Evolutionary conservation across 2,888 invertebrate species (phyloP), one percentile per base, ranked within the genome.

Genomic region (Prenolepis imparis): DNA sequence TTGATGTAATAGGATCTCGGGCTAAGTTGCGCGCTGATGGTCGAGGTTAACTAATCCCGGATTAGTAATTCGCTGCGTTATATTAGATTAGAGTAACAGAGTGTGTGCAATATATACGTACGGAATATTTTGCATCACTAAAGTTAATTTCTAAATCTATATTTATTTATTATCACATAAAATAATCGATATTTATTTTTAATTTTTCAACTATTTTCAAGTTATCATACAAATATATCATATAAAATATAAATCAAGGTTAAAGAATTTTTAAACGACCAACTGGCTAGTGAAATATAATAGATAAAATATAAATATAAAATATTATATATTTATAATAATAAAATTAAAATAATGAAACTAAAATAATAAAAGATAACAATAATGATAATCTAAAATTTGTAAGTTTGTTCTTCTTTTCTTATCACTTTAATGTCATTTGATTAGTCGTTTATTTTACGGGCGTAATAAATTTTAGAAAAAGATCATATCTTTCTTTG

Each of bases 1-100:
- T 80, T 80, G 72, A 80, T 80, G 78, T 80, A 78, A 68, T 68
- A 72, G 78, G 32, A 59, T 64, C 44, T 44, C 44, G 18, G 78
- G 59, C 39, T 68, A 77, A 68, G 39, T 77, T 68, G 68, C 59
- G 9, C 44, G n/a, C 44, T 44, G 59, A 80, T 80, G 59, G 72
- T 21, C 72, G 24, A 59, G 72, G 41, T 80, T 80, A 41, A 67
- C 67, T 67, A 80, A 80, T 59, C 78, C 59, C 18, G 72, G 78
- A 59, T 72, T 80, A 72, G 44, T 18, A 18, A 68, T 44, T 59
- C 28, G 32, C 59, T 70, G 39, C 15, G 59, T 78, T 36, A 72
- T 44, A 18, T n/a, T 32, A 70, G 70, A 70, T 78, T 44, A 80
- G 12, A 48, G 59, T 32, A 80, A 61, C 59, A 18, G 72, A 72